A percentile compares a stretch with the other conserved stretches of the same genome.
Conservation (phyloP, 1,140 invertebrate genomes). For the Nixonia krombeini region DNA sequence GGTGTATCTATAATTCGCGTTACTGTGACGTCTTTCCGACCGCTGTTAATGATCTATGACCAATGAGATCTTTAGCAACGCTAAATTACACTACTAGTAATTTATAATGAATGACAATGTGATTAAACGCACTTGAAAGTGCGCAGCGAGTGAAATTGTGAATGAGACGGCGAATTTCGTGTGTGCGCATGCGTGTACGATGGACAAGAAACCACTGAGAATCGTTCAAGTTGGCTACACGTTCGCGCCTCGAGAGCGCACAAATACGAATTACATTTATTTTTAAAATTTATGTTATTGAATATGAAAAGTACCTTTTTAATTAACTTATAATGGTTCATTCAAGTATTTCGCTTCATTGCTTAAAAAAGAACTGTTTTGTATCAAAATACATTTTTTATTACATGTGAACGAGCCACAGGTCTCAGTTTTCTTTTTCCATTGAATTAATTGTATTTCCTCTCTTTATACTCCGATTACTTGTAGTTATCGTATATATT, state of each 20-base stretch:
- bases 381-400: too few relatives aligned
- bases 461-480: conserved; percentile 49
- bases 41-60: conserved; percentile 49
- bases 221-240: conserved; percentile 11
- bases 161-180: conserved; percentile 41
- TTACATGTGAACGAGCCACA: conserved; percentile 22
- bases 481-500: conserved; percentile 48
- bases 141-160: conserved; percentile 45
- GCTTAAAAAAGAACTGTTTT: too few relatives aligned
- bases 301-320: too few relatives aligned
- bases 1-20: conserved; percentile 24
- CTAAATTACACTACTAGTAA: conserved; percentile 65
- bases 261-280: too few relatives aligned
- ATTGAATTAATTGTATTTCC: conserved; percentile 42
- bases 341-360: too few relatives aligned
- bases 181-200: conserved; percentile 29
- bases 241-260: too few relatives aligned
- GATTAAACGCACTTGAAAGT: conserved; percentile 58
- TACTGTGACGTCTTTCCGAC: conserved; percentile 47
- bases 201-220: conserved; percentile 37
- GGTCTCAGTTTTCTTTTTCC: conserved; percentile 46
- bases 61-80: conserved; percentile 58
- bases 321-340: too few relatives aligned
- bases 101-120: conserved; percentile 66
- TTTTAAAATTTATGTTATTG: too few relatives aligned